phyloP scores from a whole-genome alignment of 2,797 vertebrate genomes.

The Gymnothorax javanicus region DNA sequence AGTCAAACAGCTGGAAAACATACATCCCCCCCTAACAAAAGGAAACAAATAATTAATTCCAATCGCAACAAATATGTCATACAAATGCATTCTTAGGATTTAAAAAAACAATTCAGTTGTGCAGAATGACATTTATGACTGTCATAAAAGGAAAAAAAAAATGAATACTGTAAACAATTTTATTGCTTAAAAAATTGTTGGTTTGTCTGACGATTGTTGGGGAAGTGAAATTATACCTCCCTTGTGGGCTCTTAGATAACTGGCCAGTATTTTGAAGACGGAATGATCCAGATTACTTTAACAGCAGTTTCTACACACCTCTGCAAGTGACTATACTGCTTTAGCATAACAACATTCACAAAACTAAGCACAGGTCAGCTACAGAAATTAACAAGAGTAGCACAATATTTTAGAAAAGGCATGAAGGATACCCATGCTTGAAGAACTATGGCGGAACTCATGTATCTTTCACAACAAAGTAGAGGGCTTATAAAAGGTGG shows the following conservation, averaged over 20 bases:
- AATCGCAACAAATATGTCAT: background rate
- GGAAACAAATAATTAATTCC: background rate
- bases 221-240: background rate
- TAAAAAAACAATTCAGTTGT: background rate
- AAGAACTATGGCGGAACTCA: background rate
- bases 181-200: background rate
- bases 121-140: background rate
- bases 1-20: slow-evolving; percentile 95
- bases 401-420: background rate
- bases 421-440: background rate
- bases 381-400: background rate
- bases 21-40: slow-evolving; percentile 93
- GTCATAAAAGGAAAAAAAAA: background rate
- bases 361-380: slow-evolving; percentile 4
- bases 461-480: background rate
- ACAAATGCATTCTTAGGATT: background rate
- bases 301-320: background rate
- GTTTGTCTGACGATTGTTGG: background rate
- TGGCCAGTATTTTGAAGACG: background rate
- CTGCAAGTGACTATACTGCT: slow-evolving; percentile 12
- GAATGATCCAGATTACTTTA: background rate
- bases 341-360: slow-evolving; percentile 43
- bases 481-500: background rate
- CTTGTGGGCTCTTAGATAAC: background rate
- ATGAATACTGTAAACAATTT: background rate